phyloP scores from a whole-genome alignment of 2,888 invertebrate genomes.

The Apocheima hispidaria region DNA sequence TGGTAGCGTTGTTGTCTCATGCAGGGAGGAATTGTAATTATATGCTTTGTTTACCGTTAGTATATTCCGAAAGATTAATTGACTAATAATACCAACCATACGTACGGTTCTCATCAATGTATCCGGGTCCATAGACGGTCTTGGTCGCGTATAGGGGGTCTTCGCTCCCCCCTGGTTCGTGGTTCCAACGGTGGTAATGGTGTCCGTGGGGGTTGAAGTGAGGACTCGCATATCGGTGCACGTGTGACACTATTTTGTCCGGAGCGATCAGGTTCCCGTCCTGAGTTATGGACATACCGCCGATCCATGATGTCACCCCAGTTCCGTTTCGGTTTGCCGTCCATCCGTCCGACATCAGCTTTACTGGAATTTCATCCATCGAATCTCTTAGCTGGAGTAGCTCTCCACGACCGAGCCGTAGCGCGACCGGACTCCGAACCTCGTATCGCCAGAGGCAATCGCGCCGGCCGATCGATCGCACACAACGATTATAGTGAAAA shows the following conservation, averaged over 20 bases:
- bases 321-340: slow-evolving; percentile 76
- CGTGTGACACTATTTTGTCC: slow-evolving; percentile 83
- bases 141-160: slow-evolving; percentile 84
- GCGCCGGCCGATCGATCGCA: slow-evolving; percentile 72
- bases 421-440: slow-evolving; percentile 74
- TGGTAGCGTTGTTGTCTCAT: slow-evolving; percentile 13
- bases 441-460: slow-evolving; percentile 68
- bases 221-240: slow-evolving; percentile 82
- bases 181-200: slow-evolving; percentile 82
- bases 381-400: slow-evolving; percentile 81
- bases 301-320: slow-evolving; percentile 81
- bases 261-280: slow-evolving; percentile 83
- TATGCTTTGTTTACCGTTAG: slow-evolving; percentile 23
- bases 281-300: slow-evolving; percentile 84
- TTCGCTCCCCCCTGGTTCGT: slow-evolving; percentile 83
- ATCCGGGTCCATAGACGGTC: slow-evolving; percentile 84
- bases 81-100: slow-evolving; percentile 64
- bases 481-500: slow-evolving; percentile 58
- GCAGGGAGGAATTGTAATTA: neutral
- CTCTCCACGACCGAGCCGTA: slow-evolving; percentile 72
- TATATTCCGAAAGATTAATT: slow-evolving; percentile 53
- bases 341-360: slow-evolving; percentile 84
- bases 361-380: slow-evolving; percentile 85
- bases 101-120: slow-evolving; percentile 85
- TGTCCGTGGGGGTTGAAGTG: slow-evolving; percentile 84